These are phyloP conservation scores for Aethes cnicana DNA, from an alignment of 2,888 invertebrate species.

Conservation along the genomic window DNA sequence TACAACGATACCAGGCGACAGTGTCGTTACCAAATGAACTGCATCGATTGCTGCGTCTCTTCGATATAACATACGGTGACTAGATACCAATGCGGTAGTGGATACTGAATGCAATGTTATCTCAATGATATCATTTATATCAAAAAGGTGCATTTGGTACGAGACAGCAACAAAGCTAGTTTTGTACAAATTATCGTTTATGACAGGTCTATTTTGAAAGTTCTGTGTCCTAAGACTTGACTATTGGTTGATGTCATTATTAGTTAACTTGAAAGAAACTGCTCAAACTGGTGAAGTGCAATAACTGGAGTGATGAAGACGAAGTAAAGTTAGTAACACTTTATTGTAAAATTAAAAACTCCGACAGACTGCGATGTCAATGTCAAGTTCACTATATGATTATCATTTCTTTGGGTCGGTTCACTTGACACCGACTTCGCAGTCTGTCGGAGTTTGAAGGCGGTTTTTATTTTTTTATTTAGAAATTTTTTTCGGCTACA, in stretches of 20 bases:
- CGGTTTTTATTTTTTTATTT: too few relatives aligned
- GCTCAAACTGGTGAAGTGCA: too few relatives aligned
- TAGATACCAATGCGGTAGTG: not conserved
- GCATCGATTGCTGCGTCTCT: slow-evolving; percentile 4
- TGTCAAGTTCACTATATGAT: too few relatives aligned
- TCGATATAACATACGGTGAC: not conserved
- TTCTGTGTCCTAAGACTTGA: slow-evolving; percentile 19
- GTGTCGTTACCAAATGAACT: slow-evolving; percentile 5
- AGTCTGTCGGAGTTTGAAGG: too few relatives aligned
- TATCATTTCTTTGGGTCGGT: too few relatives aligned
- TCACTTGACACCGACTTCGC: too few relatives aligned
- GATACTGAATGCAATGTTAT: not conserved
- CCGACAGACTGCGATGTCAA: too few relatives aligned
- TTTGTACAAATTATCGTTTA: slow-evolving; percentile 12
- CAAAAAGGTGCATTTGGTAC: not conserved
- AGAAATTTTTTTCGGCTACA: too few relatives aligned
- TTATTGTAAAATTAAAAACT: too few relatives aligned
- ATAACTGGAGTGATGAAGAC: too few relatives aligned
- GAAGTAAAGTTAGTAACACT: too few relatives aligned
- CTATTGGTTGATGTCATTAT: slow-evolving; percentile 18
- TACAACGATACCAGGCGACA: slow-evolving; percentile 10
- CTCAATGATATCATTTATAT: not conserved
- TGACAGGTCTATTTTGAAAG: slow-evolving; percentile 20
- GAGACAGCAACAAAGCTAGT: slow-evolving; percentile 12
- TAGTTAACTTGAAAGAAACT: too few relatives aligned